phyloP scores from a whole-genome alignment of 2,888 invertebrate genomes.

The Drosophila falleni region DNA sequence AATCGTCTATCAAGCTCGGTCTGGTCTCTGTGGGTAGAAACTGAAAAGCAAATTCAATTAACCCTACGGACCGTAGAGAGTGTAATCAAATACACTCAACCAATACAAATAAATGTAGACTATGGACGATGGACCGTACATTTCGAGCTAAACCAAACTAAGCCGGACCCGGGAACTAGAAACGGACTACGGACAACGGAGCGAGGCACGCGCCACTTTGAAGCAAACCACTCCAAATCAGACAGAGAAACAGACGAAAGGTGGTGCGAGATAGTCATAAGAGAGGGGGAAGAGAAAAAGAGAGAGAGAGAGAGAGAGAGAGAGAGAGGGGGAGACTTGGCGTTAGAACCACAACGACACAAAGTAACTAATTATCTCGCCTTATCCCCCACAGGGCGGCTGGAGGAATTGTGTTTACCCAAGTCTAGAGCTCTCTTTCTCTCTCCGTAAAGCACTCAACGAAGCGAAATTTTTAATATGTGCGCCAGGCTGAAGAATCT shows the following conservation, averaged over 20 bases:
- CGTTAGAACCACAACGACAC: constrained; percentile 62
- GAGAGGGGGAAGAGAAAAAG: background rate
- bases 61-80: constrained; percentile 77
- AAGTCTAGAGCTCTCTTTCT: constrained; percentile 42
- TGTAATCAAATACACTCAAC: constrained; percentile 81
- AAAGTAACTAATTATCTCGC: constrained; percentile 81
- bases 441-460: constrained; percentile 56
- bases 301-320: background rate
- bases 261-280: background rate
- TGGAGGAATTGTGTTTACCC: constrained; percentile 55
- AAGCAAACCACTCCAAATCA: constrained; percentile 59
- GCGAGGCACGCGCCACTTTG: constrained; percentile 63
- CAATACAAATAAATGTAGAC: constrained; percentile 74
- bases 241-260: constrained; percentile 27
- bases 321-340: background rate
- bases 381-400: constrained; percentile 42
- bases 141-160: constrained; percentile 45
- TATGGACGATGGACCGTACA: constrained; percentile 22
- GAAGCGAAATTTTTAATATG: constrained; percentile 61
- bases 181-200: constrained; percentile 37
- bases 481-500: constrained; percentile 24
- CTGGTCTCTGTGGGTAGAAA: constrained; percentile 41
- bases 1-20: constrained; percentile 37
- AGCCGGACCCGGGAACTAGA: constrained; percentile 41
- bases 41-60: constrained; percentile 80